These are phyloP conservation scores for Eucriotettix oculatus DNA, from an alignment of 2,888 invertebrate species.

Conservation along the genomic window DNA sequence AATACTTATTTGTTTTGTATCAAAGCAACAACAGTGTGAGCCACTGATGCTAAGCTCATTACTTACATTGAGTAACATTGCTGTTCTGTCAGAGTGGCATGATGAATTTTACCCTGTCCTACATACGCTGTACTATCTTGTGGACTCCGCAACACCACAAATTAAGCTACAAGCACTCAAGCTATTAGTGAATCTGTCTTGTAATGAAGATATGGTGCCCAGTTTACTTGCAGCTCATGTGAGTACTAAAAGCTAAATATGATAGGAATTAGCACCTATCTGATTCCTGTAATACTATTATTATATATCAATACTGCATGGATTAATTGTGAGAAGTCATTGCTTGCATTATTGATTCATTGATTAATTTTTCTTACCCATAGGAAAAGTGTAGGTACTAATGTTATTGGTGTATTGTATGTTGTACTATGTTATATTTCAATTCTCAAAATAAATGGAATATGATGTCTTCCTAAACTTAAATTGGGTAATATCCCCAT, in stretches of 20 bases:
- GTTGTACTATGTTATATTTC: no score
- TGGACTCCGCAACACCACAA: slow-evolving; percentile 25
- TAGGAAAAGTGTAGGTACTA: no score
- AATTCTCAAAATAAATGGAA: no score
- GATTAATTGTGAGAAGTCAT: no score
- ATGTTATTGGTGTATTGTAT: no score
- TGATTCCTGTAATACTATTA: no score
- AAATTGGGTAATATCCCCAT: no score
- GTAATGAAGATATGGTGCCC: slow-evolving; percentile 38
- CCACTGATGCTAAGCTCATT: slow-evolving; percentile 29
- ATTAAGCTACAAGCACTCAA: slow-evolving; percentile 33
- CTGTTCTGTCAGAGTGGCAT: slow-evolving; percentile 30
- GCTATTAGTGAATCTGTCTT: slow-evolving; percentile 38
- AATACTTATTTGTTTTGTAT: slow-evolving; percentile 26
- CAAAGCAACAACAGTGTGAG: slow-evolving; percentile 22
- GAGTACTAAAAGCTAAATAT: slow-evolving; percentile 6
- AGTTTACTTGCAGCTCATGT: slow-evolving; percentile 39
- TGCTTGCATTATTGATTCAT: no score
- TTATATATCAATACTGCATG: no score
- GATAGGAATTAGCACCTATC: no score
- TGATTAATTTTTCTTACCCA: no score
- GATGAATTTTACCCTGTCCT: slow-evolving; percentile 29
- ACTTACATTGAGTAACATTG: slow-evolving; percentile 35
- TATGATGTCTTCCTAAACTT: no score
- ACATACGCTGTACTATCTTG: slow-evolving; percentile 27